These are phyloP conservation scores for Lasius platythorax DNA, from an alignment of 2,888 invertebrate genomes.

Conservation along the genomic window DNA sequence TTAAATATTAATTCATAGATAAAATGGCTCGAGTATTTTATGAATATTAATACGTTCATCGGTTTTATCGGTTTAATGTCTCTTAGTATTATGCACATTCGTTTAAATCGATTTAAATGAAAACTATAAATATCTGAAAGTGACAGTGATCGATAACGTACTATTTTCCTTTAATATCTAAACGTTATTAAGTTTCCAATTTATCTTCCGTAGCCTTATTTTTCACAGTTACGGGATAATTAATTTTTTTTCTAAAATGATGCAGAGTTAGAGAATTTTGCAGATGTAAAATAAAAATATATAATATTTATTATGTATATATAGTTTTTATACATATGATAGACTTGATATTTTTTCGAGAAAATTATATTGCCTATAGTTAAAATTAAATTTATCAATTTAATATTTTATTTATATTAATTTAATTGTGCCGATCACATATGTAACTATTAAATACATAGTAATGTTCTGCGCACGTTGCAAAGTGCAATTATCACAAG, in stretches of 20 bases:
- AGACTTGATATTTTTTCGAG: background rate
- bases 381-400: background rate
- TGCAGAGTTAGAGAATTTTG: too few species aligned
- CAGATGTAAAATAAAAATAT: too few species aligned
- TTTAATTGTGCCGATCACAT: background rate
- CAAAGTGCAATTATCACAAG: background rate
- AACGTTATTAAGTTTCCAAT: too few species aligned
- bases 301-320: too few species aligned
- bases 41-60: background rate
- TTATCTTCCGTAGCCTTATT: too few species aligned
- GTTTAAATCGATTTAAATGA: background rate
- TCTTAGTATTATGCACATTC: background rate
- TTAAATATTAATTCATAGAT: background rate
- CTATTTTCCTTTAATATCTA: too few species aligned
- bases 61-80: background rate
- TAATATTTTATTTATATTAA: conserved; percentile 13
- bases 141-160: background rate
- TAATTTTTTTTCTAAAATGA: too few species aligned
- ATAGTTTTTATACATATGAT: too few species aligned
- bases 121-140: background rate
- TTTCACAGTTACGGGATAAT: too few species aligned
- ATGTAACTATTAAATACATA: background rate
- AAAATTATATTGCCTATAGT: background rate
- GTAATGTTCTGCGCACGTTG: background rate
- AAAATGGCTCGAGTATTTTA: background rate